These are phyloP conservation scores for Syrphus vitripennis DNA, from an alignment of 2,888 invertebrate species.

Conservation along the genomic window DNA sequence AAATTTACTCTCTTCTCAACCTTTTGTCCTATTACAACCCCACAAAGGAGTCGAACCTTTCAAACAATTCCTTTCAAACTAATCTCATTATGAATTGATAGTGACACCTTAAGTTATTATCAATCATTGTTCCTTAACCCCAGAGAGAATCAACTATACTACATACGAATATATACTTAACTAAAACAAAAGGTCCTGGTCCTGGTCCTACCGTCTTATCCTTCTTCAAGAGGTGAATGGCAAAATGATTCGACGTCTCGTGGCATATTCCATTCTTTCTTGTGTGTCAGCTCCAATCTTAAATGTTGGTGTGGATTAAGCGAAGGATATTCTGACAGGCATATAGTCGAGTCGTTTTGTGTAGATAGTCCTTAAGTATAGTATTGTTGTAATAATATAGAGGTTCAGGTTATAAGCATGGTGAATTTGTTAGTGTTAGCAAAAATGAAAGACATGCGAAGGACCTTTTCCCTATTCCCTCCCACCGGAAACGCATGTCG, in stretches of 20 bases:
- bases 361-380: background rate
- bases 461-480: too few species aligned
- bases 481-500: constrained; percentile 58
- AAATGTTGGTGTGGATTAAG: constrained; percentile 3
- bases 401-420: background rate
- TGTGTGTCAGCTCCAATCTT: constrained; percentile 22
- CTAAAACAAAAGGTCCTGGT: background rate
- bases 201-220: background rate
- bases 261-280: constrained; percentile 47
- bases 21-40: background rate
- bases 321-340: constrained; percentile 28
- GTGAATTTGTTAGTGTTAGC: background rate
- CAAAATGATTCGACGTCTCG: constrained; percentile 25
- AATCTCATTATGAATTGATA: constrained; percentile 66
- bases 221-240: background rate
- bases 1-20: background rate
- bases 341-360: background rate
- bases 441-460: background rate
- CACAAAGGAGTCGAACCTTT: background rate
- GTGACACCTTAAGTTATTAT: constrained; percentile 61
- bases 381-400: background rate
- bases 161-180: background rate
- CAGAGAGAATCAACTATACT: background rate
- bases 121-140: constrained; percentile 53
- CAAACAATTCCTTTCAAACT: constrained; percentile 34